Percentiles rank a stretch among this genome's conserved stretches.
These are phyloP conservation scores for Caenorhabditis sp. DNA, from an alignment of 2,888 invertebrate species.

Conservation along the genomic window DNA sequence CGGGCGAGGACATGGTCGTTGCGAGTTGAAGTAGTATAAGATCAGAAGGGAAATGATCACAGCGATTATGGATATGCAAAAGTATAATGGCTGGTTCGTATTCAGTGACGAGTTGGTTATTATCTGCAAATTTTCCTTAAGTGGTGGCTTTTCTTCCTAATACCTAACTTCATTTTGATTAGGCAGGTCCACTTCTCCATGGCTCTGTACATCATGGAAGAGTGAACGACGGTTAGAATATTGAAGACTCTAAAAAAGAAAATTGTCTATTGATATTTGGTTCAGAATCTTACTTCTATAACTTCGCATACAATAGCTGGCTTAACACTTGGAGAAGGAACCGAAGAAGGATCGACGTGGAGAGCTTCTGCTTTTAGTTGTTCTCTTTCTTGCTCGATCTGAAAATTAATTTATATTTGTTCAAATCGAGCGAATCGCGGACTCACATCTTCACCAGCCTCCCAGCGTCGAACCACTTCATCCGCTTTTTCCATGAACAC, in stretches of 20 bases:
- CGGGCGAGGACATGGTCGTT: slow-evolving; percentile 30
- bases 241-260: background rate
- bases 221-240: background rate
- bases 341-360: slow-evolving; percentile 19
- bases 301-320: slow-evolving; percentile 5
- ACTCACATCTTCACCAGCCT: slow-evolving; percentile 48
- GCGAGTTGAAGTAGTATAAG: slow-evolving; percentile 23
- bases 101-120: slow-evolving; percentile 4
- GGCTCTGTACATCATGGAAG: background rate
- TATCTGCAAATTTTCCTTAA: background rate
- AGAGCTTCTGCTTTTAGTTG: slow-evolving; percentile 16
- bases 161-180: background rate
- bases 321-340: slow-evolving; percentile 14
- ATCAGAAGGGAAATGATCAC: slow-evolving; percentile 6
- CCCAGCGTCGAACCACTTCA: slow-evolving; percentile 16
- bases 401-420: background rate
- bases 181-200: background rate
- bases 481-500: slow-evolving; percentile 46
- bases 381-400: slow-evolving; percentile 14
- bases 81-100: background rate
- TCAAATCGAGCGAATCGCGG: no score
- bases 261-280: background rate
- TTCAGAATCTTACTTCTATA: background rate
- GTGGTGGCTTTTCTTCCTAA: background rate
- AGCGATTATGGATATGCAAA: background rate